Evolutionary conservation across 2,888 invertebrate genomes (phyloP).

Genomic region (Dasypogon diadema): DNA sequence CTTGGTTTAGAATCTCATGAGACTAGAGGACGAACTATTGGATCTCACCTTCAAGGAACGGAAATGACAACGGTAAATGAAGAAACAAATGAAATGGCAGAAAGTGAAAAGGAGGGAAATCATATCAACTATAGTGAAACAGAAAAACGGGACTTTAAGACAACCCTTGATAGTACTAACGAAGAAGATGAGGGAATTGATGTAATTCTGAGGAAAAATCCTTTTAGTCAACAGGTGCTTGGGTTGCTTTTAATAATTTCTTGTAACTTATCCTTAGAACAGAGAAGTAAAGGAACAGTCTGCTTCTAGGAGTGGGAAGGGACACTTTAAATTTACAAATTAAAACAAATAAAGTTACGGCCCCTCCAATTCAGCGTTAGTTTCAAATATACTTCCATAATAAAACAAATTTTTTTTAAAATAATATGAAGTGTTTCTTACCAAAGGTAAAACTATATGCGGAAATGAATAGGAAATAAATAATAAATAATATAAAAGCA

Average conservation of each 20-base stretch:
- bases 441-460: too few species aligned
- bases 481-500: too few species aligned
- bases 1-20: slow-evolving; percentile 55
- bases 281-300: too few species aligned
- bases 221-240: slow-evolving; percentile 59
- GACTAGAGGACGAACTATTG: slow-evolving; percentile 23
- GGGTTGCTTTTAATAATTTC: slow-evolving; percentile 32
- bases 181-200: slow-evolving; percentile 59
- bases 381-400: too few species aligned
- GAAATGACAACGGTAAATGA: slow-evolving; percentile 69
- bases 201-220: slow-evolving; percentile 59
- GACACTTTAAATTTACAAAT: too few species aligned
- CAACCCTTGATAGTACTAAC: slow-evolving; percentile 55
- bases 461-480: too few species aligned
- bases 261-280: too few species aligned
- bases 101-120: slow-evolving; percentile 40
- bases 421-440: too few species aligned
- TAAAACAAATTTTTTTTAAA: too few species aligned
- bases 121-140: slow-evolving; percentile 16
- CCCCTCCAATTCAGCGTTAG: too few species aligned
- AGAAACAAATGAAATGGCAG: slow-evolving; percentile 60
- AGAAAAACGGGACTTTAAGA: slow-evolving; percentile 24
- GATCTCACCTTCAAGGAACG: slow-evolving; percentile 60
- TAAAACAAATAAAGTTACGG: too few species aligned
- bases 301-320: too few species aligned